These are phyloP conservation scores for Drosophila vallismaia DNA, from an alignment of 2,888 invertebrate species.

Conservation along the genomic window DNA sequence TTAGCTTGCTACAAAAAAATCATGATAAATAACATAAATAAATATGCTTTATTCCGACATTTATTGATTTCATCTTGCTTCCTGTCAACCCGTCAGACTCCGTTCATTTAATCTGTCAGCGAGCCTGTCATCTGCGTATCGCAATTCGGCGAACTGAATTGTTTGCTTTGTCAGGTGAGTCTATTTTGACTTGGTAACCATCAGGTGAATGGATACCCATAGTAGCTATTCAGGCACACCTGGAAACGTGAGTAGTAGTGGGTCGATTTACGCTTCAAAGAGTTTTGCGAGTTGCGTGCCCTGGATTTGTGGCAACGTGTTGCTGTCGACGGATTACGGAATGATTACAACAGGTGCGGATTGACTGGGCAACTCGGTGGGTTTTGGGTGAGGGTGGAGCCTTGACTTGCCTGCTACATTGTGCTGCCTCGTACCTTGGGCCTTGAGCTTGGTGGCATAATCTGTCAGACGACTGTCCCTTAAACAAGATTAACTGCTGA, in stretches of 20 bases:
- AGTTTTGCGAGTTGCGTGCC: constrained; percentile 25
- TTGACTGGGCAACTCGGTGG: constrained; percentile 23
- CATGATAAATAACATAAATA: neutral
- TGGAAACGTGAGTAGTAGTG: constrained; percentile 15
- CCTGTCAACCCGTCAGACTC: constrained; percentile 17
- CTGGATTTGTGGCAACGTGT: constrained; percentile 34
- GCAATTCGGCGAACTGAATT: constrained; percentile 30
- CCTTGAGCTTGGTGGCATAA: constrained; percentile 37
- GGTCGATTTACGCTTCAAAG: constrained; percentile 31
- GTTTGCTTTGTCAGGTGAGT: constrained; percentile 25
- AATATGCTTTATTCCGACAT: constrained; percentile 5
- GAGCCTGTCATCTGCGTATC: constrained; percentile 18
- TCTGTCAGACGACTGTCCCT: constrained; percentile 47
- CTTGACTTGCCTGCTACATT: neutral
- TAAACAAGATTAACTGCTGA: constrained; percentile 68
- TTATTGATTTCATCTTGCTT: constrained; percentile 21
- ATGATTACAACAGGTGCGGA: constrained; percentile 63
- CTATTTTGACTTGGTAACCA: constrained; percentile 19
- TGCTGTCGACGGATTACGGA: constrained; percentile 35
- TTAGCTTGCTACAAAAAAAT: constrained; percentile 1
- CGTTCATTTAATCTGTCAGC: constrained; percentile 23
- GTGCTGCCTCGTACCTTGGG: neutral
- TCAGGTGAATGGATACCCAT: neutral
- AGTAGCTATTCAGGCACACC: constrained; percentile 12
- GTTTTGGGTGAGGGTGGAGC: neutral